Base-by-base conservation (phyloP, 2,113 vertebrate genomes). In the Turnix velox region DNA sequence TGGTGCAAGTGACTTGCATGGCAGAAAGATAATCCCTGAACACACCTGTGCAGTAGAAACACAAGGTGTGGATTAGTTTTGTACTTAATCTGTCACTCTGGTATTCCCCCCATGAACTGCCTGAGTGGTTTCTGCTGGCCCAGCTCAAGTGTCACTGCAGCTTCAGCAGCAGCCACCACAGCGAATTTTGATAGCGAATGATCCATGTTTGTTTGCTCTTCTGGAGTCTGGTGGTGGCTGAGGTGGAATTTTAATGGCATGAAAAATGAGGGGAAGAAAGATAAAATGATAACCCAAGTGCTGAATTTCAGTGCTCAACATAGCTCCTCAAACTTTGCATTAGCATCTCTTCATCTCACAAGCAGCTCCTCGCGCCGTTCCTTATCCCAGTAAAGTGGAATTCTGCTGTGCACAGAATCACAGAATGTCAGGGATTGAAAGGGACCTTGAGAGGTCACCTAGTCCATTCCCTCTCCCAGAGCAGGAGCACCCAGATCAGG, bases 11-110 rank as follows among this genome's bases (percentile, higher is more conserved):
- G 91, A 84, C 48, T 73, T 81, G 54, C 1, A 2, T 94, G 90
- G 95, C 92, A 90, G 95, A 95, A 97, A 85, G 94, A 92, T 96
- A 97, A 98, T 97, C 96, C 95, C 75, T 76, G 91, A 69, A 79
- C 86, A 90, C 97, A 98, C 97, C 97, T 97, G 98, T 92, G 96
- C 67, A 35, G 73, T 48, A 57, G 88, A 93, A 97, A 94, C 95
- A 91, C 66, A 75, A 75, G 16, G 1, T 85, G 54, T 57, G 88
- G 87, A 93, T 95, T 95, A 86, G 84, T 84, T 93, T 88, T 87
- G 88, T 92, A 61, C 67, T 97, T 96, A 78, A 93, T 96, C 92
- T 97, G 97, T 96, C 96, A 88, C 89, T 94, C 85, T 68, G 76
- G 68, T 33, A 68, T 97, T 93, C 95, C 90, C 82, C 66, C 49